Evolutionary conservation across 2,113 vertebrate genomes (phyloP), one percentile per base, ranked within the genome.

Genomic region (Toxotes jaculatrix): DNA sequence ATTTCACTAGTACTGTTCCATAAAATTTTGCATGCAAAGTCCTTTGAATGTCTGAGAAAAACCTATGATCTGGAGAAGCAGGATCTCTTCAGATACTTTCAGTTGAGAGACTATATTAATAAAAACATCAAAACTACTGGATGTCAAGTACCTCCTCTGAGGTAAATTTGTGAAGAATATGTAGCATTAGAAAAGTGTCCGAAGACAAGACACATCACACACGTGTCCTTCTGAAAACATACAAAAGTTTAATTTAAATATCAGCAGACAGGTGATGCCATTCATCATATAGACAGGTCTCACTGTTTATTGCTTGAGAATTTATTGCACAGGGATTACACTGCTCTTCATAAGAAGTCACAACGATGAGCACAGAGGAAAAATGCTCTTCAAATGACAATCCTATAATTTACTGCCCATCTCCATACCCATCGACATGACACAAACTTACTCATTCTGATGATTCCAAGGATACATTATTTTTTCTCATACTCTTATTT

Each of bases 211-310:
- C 43, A 23, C 17, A 79, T 83, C 56, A 64, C 56, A 91, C 40
- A 80, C 32, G 0, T 69, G 47, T 93, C 61, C 89, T 93, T 93
- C 76, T 87, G 83, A 89, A 94, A 95, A 94, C 59, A 91, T 94
- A 95, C 11, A 93, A 94, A 94, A 92, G 65, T 91, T 92, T 89
- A 74, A 91, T 94, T 92, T 91, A 91, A 87, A 92, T 81, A 91
- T 84, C 9, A 31, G 77, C 77, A 85, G 77, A 82, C 74, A 87
- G 63, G 62, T 77, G 49, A 88, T 65, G 49, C 62, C 27, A 80
- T 78, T 83, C 62, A 84, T 80, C 69, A 70, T 42, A 77, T 53
- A 82, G 76, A 88, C 27, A 53, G 31, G 42, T 79, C 75, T 70
- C 34, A 4, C 38, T 27, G n/a, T 82, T 89, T 74, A 88, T 84